Evolutionary conservation across 2,888 invertebrate species (phyloP).

Genomic region (Leptinotarsa tumamoca): DNA sequence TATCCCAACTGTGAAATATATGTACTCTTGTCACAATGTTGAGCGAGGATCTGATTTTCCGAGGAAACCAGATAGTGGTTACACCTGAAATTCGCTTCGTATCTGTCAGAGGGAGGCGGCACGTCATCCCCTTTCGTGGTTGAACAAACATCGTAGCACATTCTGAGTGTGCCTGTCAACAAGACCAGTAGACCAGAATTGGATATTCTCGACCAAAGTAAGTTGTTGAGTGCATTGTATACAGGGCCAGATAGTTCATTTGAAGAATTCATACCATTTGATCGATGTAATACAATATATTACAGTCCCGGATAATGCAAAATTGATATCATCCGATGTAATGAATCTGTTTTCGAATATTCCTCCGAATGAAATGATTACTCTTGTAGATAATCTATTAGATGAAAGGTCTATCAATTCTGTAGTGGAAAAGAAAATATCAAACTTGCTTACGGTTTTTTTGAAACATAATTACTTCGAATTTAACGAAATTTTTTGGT

Average conservation of each 20-base stretch:
- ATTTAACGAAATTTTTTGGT: too few species aligned
- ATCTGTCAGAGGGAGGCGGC: neutral
- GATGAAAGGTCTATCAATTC: too few species aligned
- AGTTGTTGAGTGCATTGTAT: neutral
- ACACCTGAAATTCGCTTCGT: neutral
- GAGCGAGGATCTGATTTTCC: conserved; percentile 12
- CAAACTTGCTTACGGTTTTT: too few species aligned
- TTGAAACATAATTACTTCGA: too few species aligned
- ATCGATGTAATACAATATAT: too few species aligned
- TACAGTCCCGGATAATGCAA: too few species aligned
- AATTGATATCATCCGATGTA: too few species aligned
- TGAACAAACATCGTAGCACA: conserved; percentile 9
- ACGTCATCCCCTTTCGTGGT: conserved; percentile 6
- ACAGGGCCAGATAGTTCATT: neutral
- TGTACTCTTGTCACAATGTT: conserved; percentile 1
- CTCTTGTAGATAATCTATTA: too few species aligned
- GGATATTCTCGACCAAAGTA: neutral
- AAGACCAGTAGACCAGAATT: neutral
- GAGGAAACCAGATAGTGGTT: conserved; percentile 5
- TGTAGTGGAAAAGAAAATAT: too few species aligned
- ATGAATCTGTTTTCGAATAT: too few species aligned
- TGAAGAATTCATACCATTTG: too few species aligned
- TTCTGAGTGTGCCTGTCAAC: conserved; percentile 2
- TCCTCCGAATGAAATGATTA: too few species aligned
- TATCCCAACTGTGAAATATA: neutral